Evolutionary conservation across 1,140 invertebrate genomes (phyloP), one percentile per base, ranked within the genome.

Genomic region (Cyrtorhinus lividipennis): DNA sequence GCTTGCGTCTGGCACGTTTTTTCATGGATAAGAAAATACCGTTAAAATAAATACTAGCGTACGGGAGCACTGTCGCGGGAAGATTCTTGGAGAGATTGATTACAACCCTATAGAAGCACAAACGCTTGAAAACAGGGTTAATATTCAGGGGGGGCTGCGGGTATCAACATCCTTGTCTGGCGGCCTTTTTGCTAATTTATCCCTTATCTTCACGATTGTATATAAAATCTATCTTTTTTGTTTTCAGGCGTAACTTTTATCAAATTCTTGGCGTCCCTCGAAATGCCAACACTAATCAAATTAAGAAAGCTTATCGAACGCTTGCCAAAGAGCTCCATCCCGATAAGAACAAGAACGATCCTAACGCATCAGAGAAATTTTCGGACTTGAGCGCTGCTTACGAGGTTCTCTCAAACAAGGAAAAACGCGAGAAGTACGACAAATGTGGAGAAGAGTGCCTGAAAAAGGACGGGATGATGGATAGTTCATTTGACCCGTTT

Each of bases 311-410:
- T 1, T 99, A 98, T 72, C 80, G 96, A 69, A 87, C 84, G 69
- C 73, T 95, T 73, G 96, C 96, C 0, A 98, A 96, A 77, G 90
- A 97, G 75, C 74, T 96, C 45, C 97, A 99, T 84, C 97, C 97
- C 18, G 97, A 99, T 72, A 97, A 96, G 73, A 99, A 99, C 75
- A 84, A 87, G 75, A 87, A 92, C 76, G 94, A 99, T 79, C 89
- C 92, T 15, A 80, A 90, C 65, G 91, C 96, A 0, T 85, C 90
- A 1, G 80, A 84, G 71, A 92, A 95, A 75, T 99, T 99, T 74
- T 90, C 96, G 78, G 94, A 99, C 73, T 77, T 99, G 18, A 89
- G 92, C 25, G 92, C 93, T 20, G 97, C 96, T 1, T 99, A 99
- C 73, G 95, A 99, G 77, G 92, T 92, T 1, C 79, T 99, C 0